phyloP scores from a whole-genome alignment of 2,888 invertebrate species.

The Diaphora mendica region DNA sequence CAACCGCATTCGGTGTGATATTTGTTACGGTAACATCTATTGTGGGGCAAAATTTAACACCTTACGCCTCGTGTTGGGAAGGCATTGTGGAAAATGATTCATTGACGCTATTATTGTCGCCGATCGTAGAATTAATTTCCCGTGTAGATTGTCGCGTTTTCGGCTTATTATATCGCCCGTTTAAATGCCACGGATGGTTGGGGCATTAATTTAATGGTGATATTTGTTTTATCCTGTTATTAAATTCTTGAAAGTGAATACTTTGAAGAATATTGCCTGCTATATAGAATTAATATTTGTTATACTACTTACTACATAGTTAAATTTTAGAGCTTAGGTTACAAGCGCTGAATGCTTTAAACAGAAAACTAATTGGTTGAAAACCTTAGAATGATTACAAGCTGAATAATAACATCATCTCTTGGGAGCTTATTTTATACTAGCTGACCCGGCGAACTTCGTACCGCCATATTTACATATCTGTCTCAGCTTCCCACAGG shows the following conservation, averaged over 20 bases:
- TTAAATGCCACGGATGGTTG: slow-evolving; percentile 68
- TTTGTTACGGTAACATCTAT: slow-evolving; percentile 65
- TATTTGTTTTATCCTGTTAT: slow-evolving; percentile 59
- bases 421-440: slow-evolving; percentile 15
- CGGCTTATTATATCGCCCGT: slow-evolving; percentile 63
- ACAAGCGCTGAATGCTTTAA: not conserved
- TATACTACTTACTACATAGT: too few relatives aligned
- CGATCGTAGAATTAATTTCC: slow-evolving; percentile 81
- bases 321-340: not conserved
- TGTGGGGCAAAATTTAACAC: slow-evolving; percentile 77
- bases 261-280: slow-evolving; percentile 1
- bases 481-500: too few relatives aligned
- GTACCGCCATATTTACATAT: too few relatives aligned
- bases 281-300: not conserved
- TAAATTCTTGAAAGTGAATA: slow-evolving; percentile 39
- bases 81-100: slow-evolving; percentile 78
- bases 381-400: not conserved
- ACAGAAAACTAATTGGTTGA: not conserved
- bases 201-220: slow-evolving; percentile 66
- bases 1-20: slow-evolving; percentile 60
- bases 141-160: slow-evolving; percentile 68
- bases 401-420: not conserved
- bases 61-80: slow-evolving; percentile 62
- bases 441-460: too few relatives aligned
- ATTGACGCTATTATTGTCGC: slow-evolving; percentile 78